phyloP scores from a whole-genome alignment of 1,140 invertebrate species.

The Phenacoccus solenopsis region DNA sequence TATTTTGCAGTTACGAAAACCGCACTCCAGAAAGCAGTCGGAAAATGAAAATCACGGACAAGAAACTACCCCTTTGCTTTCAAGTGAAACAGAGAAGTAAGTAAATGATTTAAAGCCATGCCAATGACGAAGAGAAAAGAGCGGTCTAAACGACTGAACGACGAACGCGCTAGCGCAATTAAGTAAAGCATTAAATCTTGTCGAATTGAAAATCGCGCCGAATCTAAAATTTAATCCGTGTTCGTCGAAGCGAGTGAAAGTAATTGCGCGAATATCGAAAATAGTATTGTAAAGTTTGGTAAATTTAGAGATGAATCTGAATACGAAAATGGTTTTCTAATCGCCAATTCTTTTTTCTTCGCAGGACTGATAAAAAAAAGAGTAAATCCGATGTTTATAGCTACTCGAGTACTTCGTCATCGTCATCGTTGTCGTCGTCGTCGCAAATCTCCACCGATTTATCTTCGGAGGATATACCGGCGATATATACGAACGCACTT shows the following conservation, averaged over 20 bases:
- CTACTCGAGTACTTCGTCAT: not conserved
- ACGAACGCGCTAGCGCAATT: not conserved
- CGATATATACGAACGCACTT: constrained; percentile 42
- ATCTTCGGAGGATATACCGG: constrained; percentile 27
- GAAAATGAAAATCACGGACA: constrained; percentile 10
- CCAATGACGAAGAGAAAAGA: not conserved
- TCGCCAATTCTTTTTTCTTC: not conserved
- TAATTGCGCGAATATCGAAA: no score
- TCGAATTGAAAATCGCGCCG: not conserved
- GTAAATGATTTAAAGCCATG: no score
- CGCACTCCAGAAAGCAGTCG: not conserved
- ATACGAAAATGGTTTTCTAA: not conserved
- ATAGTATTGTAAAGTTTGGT: no score
- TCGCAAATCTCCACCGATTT: not conserved
- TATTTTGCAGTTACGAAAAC: not conserved
- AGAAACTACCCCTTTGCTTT: constrained; percentile 13
- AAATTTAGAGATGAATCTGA: not conserved
- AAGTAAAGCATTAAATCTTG: not conserved
- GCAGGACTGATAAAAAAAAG: not conserved
- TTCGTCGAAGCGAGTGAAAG: not conserved
- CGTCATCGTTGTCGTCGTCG: constrained; percentile 19
- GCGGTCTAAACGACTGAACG: not conserved
- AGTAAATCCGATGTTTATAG: not conserved
- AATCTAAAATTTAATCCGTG: not conserved
- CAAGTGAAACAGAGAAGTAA: constrained; percentile 12